A percentile compares a stretch with the other conserved stretches of the same genome.
Conservation (phyloP, 2,888 invertebrate species). For the Macropis europaea region DNA sequence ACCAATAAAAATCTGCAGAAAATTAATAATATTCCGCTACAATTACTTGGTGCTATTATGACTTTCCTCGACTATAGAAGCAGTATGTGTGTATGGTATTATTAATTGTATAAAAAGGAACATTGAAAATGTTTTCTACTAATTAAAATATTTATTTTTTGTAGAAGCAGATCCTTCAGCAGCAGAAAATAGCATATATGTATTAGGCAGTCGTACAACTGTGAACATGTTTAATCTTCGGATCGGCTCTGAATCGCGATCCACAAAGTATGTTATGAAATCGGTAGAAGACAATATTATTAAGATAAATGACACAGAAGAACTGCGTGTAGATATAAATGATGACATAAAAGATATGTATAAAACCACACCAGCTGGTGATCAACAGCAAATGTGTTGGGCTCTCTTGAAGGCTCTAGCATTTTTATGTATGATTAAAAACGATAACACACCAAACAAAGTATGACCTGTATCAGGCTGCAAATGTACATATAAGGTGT, state of each 20-base stretch:
- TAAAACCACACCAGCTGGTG: accelerated
- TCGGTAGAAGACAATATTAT: background rate
- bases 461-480: too few relatives aligned
- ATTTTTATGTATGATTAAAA: conserved; percentile 7
- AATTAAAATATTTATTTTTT: background rate
- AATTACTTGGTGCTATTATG: background rate
- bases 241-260: conserved; percentile 14
- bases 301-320: background rate
- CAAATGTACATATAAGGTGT: too few relatives aligned
- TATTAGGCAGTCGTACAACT: background rate
- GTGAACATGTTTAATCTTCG: conserved; percentile 7
- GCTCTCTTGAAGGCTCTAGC: conserved; percentile 43
- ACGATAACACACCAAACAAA: background rate
- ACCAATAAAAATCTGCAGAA: accelerated
- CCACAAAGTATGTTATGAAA: background rate
- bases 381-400: conserved; percentile 41
- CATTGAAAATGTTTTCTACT: background rate
- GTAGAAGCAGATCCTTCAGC: background rate
- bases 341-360: conserved; percentile 5
- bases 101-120: background rate
- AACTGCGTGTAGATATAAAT: background rate
- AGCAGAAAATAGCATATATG: background rate
- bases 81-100: background rate
- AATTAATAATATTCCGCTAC: background rate
- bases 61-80: background rate